phyloP scores from a whole-genome alignment of 1,140 invertebrate genomes.

The Drosophila santomea region DNA sequence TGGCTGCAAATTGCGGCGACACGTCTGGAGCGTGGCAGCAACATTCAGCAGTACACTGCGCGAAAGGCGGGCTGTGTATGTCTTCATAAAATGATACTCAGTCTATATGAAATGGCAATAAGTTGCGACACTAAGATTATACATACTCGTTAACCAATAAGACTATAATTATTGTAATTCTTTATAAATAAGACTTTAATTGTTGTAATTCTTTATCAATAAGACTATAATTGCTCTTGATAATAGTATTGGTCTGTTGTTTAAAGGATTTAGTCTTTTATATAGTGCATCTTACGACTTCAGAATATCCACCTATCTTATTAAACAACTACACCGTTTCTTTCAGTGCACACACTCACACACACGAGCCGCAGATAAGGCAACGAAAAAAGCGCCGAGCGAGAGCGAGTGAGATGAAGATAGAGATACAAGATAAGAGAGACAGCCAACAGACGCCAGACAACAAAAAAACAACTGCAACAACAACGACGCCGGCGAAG shows the following conservation, averaged over 20 bases:
- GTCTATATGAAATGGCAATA: too few relatives aligned
- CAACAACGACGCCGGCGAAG: slow-evolving; percentile 26
- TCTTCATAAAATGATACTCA: too few relatives aligned
- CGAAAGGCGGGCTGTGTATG: not conserved
- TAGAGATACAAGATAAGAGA: slow-evolving; percentile 70
- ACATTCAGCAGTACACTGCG: slow-evolving; percentile 17
- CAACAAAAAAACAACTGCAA: slow-evolving; percentile 23
- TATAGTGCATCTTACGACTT: too few relatives aligned
- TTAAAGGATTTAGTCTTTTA: too few relatives aligned
- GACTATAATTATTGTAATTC: too few relatives aligned
- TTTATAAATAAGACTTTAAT: too few relatives aligned
- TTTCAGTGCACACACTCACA: slow-evolving; percentile 25
- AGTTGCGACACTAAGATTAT: too few relatives aligned
- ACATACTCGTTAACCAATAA: too few relatives aligned
- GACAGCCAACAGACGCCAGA: slow-evolving; percentile 70
- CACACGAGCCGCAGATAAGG: slow-evolving; percentile 45
- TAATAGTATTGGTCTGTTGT: too few relatives aligned
- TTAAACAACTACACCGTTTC: not conserved
- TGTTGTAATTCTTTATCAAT: too few relatives aligned
- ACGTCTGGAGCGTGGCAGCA: slow-evolving; percentile 80
- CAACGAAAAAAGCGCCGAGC: slow-evolving; percentile 25
- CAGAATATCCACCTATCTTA: too few relatives aligned
- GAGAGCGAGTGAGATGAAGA: slow-evolving; percentile 47
- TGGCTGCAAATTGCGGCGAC: slow-evolving; percentile 84
- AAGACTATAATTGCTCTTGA: too few relatives aligned